Conservation (phyloP, 2,797 vertebrate genomes). For the Thamnophis elegans region DNA sequence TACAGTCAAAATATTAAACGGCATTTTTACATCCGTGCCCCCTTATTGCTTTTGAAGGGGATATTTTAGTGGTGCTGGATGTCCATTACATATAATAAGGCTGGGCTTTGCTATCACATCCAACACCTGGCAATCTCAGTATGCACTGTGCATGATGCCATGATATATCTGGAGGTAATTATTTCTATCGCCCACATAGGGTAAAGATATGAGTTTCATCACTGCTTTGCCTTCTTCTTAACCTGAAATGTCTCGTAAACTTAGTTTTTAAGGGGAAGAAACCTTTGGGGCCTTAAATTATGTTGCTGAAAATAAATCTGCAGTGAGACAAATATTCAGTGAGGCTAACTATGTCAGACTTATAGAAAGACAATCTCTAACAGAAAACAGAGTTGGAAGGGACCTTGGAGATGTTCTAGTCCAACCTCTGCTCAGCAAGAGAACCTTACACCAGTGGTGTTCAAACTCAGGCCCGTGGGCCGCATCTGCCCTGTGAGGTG, state of each 20-base stretch:
- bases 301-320: constrained; percentile 27
- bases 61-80: constrained; percentile 53
- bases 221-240: constrained; percentile 54
- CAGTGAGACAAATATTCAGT: constrained; percentile 1
- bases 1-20: constrained; percentile 64
- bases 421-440: not conserved
- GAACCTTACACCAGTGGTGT: not conserved
- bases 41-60: constrained; percentile 57
- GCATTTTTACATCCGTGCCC: constrained; percentile 56
- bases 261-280: constrained; percentile 21
- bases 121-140: constrained; percentile 66
- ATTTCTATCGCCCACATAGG: constrained; percentile 58
- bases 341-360: not conserved
- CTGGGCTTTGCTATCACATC: constrained; percentile 59
- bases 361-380: constrained; percentile 1
- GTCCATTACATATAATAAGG: constrained; percentile 59
- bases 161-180: constrained; percentile 65
- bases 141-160: constrained; percentile 47
- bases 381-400: not conserved
- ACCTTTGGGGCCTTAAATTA: constrained; percentile 42
- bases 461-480: too few relatives aligned
- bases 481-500: too few relatives aligned
- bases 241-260: constrained; percentile 51
- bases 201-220: constrained; percentile 46
- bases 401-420: not conserved